A percentile compares a stretch with the other conserved stretches of the same genome.
Evolutionary conservation across 2,888 invertebrate genomes (phyloP).

Genomic region (Hirtodrosophila histrioides): DNA sequence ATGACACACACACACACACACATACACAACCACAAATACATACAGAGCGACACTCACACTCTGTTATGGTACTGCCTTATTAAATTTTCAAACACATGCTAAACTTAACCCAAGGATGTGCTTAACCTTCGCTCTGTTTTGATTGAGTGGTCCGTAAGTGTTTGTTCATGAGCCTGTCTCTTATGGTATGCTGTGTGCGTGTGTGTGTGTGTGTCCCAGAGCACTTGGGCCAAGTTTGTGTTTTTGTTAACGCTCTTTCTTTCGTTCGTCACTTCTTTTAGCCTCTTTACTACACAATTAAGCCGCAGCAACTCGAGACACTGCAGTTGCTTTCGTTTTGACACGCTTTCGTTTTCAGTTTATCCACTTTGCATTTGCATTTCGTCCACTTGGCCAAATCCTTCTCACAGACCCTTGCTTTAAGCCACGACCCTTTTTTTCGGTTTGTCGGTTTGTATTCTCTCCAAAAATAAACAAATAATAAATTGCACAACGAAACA

Average conservation of each 20-base stretch:
- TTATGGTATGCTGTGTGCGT: background rate
- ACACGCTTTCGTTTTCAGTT: slow-evolving; percentile 50
- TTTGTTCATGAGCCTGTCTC: slow-evolving; percentile 60
- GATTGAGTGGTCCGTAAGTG: slow-evolving; percentile 75
- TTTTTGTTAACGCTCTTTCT: slow-evolving; percentile 27
- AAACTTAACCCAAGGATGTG: slow-evolving; percentile 76
- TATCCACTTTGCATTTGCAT: slow-evolving; percentile 43
- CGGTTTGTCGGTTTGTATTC: slow-evolving; percentile 6
- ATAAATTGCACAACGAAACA: slow-evolving; percentile 27
- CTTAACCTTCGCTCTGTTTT: slow-evolving; percentile 77
- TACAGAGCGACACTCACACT: slow-evolving; percentile 1
- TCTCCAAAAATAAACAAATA: slow-evolving; percentile 25
- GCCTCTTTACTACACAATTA: slow-evolving; percentile 50
- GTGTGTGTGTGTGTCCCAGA: slow-evolving; percentile 6
- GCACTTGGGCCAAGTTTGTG: slow-evolving; percentile 27
- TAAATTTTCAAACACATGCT: slow-evolving; percentile 78
- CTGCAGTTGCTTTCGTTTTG: slow-evolving; percentile 53
- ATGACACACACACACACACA: slow-evolving; percentile 19
- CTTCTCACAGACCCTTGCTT: slow-evolving; percentile 1
- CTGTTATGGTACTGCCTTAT: slow-evolving; percentile 54
- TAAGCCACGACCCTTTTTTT: slow-evolving; percentile 13
- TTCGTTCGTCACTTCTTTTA: slow-evolving; percentile 33
- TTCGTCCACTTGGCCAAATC: slow-evolving; percentile 24
- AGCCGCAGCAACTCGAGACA: slow-evolving; percentile 41
- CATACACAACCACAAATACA: background rate